phyloP scores from a whole-genome alignment of 2,113 vertebrate species.

The Empidonax traillii region DNA sequence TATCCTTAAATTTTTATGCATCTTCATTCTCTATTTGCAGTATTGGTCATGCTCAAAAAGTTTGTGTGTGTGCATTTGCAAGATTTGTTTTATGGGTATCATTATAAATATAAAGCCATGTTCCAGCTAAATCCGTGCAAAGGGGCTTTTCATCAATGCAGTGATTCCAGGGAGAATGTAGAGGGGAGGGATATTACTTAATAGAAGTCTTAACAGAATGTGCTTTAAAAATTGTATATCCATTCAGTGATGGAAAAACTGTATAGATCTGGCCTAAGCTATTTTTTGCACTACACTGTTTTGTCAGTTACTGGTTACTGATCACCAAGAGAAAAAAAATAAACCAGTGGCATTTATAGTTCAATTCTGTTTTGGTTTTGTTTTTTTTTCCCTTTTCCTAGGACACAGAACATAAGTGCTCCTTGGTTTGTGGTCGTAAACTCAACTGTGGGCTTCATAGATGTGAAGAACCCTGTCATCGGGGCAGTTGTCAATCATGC shows the following conservation, averaged over 20 bases:
- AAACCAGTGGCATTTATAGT: background rate
- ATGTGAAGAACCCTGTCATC: conserved; percentile 95
- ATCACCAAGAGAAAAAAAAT: background rate
- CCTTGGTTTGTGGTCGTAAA: conserved; percentile 93
- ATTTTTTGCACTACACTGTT: background rate
- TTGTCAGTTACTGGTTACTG: background rate
- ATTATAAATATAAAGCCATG: background rate
- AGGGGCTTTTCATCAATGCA: background rate
- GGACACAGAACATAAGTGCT: conserved; percentile 91
- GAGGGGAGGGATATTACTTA: background rate
- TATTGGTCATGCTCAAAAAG: background rate
- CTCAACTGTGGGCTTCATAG: conserved; percentile 95
- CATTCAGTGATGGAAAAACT: background rate
- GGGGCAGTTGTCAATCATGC: conserved; percentile 94
- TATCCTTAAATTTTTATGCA: background rate
- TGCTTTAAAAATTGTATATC: background rate
- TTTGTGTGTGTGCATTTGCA: background rate
- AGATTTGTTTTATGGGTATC: background rate
- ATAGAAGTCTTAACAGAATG: background rate
- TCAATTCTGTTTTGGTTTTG: background rate
- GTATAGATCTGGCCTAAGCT: background rate
- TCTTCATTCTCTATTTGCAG: background rate
- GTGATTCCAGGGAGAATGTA: background rate
- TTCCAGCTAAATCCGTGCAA: background rate
- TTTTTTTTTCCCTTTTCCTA: conserved; percentile 41